phyloP scores from a whole-genome alignment of 2,797 vertebrate species.

The Xyrichtys novacula region DNA sequence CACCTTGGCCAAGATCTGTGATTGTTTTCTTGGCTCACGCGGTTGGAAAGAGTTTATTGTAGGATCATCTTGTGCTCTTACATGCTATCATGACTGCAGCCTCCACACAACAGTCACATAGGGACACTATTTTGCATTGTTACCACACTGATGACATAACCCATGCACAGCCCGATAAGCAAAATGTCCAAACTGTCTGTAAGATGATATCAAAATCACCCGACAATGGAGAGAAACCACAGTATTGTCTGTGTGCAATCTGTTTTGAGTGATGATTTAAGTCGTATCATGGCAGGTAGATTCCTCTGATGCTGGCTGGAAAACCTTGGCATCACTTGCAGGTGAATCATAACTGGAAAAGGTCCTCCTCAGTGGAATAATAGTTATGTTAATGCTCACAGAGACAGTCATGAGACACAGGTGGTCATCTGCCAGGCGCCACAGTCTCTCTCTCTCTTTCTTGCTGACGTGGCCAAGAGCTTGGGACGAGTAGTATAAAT shows the following conservation, averaged over 20 bases:
- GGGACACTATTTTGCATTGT: slow-evolving; percentile 48
- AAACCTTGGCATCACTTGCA: slow-evolving; percentile 30
- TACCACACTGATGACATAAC: slow-evolving; percentile 43
- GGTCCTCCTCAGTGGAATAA: slow-evolving; percentile 24
- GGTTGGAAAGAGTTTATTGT: slow-evolving; percentile 50
- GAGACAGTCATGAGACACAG: slow-evolving; percentile 12
- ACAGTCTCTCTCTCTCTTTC: slow-evolving; percentile 13
- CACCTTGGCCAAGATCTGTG: slow-evolving; percentile 49
- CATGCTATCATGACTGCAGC: slow-evolving; percentile 56
- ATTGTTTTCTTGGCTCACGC: slow-evolving; percentile 60
- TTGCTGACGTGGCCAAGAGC: slow-evolving; percentile 10
- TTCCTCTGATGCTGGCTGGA: slow-evolving; percentile 24
- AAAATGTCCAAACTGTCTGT: slow-evolving; percentile 55
- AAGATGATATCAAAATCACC: slow-evolving; percentile 55
- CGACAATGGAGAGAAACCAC: slow-evolving; percentile 42
- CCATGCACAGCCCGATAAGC: slow-evolving; percentile 28
- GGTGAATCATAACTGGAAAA: slow-evolving; percentile 45
- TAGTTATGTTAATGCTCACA: slow-evolving; percentile 23
- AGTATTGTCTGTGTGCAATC: slow-evolving; percentile 22
- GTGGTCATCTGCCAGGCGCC: slow-evolving; percentile 36
- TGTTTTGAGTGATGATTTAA: slow-evolving; percentile 38
- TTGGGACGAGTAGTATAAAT: slow-evolving; percentile 1
- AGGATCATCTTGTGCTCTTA: slow-evolving; percentile 45
- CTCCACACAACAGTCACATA: slow-evolving; percentile 55
- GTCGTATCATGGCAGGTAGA: slow-evolving; percentile 33